These are phyloP conservation scores for Rhinatrema bivittatum DNA, from an alignment of 2,797 vertebrate species.

Conservation along the genomic window DNA sequence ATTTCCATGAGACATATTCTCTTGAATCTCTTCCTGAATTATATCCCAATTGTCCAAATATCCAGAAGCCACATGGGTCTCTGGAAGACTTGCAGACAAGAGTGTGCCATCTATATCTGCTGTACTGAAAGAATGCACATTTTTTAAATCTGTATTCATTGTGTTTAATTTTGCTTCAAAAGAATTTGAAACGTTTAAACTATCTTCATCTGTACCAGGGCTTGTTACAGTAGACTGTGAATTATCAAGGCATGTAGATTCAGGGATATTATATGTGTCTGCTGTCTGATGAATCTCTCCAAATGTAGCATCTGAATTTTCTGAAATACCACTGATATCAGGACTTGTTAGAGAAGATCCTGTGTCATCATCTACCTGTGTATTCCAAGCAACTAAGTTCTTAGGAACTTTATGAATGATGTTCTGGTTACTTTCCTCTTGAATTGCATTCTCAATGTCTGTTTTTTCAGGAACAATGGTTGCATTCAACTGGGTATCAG, in stretches of 20 bases:
- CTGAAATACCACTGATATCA: slow-evolving; percentile 60
- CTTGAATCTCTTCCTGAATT: slow-evolving; percentile 10
- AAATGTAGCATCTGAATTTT: slow-evolving; percentile 44
- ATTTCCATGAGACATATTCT: neutral
- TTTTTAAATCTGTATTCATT: slow-evolving; percentile 9
- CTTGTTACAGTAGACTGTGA: slow-evolving; percentile 40
- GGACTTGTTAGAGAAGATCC: slow-evolving; percentile 79
- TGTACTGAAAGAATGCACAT: neutral
- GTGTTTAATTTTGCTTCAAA: no score
- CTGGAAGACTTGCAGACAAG: neutral
- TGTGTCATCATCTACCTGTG: slow-evolving; percentile 52
- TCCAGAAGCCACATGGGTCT: slow-evolving; percentile 7
- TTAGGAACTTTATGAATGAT: slow-evolving; percentile 44
- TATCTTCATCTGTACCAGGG: slow-evolving; percentile 37
- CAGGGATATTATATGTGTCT: slow-evolving; percentile 36
- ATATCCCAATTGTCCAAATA: neutral
- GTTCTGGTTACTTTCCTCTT: slow-evolving; percentile 41
- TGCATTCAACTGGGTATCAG: slow-evolving; percentile 1
- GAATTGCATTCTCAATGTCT: slow-evolving; percentile 12
- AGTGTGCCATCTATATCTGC: slow-evolving; percentile 1
- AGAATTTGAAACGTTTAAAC: no score
- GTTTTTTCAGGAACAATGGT: slow-evolving; percentile 7
- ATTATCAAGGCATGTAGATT: slow-evolving; percentile 50
- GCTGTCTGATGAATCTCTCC: slow-evolving; percentile 38
- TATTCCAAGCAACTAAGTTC: slow-evolving; percentile 74